Percentiles rank a stretch among this genome's conserved stretches.
These are phyloP conservation scores for Eurois occulta DNA, from an alignment of 2,888 invertebrate species.

Conservation along the genomic window DNA sequence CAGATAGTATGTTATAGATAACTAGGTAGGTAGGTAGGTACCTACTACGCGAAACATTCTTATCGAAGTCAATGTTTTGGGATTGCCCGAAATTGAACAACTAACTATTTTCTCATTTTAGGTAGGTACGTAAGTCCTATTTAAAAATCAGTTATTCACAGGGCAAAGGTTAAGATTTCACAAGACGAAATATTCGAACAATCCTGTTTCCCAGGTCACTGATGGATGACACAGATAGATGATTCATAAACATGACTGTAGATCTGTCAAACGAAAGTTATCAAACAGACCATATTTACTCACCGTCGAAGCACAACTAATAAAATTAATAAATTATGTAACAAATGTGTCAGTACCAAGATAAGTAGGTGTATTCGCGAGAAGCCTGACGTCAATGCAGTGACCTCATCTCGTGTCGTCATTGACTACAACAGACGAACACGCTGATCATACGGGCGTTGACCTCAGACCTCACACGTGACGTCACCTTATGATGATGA, in stretches of 20 bases:
- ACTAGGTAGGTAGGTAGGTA: not conserved
- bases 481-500: not conserved
- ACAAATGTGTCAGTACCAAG: slow-evolving; percentile 31
- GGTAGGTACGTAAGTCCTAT: not conserved
- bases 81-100: not conserved
- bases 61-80: not conserved
- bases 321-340: slow-evolving; percentile 12
- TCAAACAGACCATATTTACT: slow-evolving; percentile 18
- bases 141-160: not conserved
- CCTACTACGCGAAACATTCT: not conserved
- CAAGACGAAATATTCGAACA: not conserved
- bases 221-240: not conserved
- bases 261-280: not conserved
- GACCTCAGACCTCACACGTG: slow-evolving; percentile 31
- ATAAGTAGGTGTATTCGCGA: slow-evolving; percentile 23
- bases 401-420: slow-evolving; percentile 50
- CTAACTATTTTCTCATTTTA: not conserved
- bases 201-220: not conserved
- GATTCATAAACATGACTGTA: slow-evolving; percentile 15
- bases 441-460: slow-evolving; percentile 27
- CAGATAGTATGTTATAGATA: not conserved
- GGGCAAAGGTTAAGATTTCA: slow-evolving; percentile 2
- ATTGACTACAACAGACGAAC: slow-evolving; percentile 14
- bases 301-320: slow-evolving; percentile 5
- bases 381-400: slow-evolving; percentile 39